phyloP scores from a whole-genome alignment of 2,113 vertebrate genomes.

The Phrynosoma platyrhinos region DNA sequence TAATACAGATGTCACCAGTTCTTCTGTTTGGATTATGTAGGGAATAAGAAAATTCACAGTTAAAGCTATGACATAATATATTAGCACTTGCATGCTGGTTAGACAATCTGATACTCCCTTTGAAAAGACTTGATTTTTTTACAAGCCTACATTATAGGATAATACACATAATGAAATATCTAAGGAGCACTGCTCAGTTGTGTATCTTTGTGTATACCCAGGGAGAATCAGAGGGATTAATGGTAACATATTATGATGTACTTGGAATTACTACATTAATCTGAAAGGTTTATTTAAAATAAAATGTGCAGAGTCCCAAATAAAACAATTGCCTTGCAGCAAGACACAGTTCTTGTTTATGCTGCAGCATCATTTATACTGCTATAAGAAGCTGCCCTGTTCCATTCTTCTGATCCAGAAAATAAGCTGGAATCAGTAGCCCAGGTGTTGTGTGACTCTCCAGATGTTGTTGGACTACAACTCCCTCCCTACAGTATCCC shows the following conservation, averaged over 20 bases:
- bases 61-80: background rate
- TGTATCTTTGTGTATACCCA: background rate
- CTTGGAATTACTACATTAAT: slow-evolving; percentile 18
- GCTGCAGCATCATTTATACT: background rate
- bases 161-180: background rate
- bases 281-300: slow-evolving; percentile 5
- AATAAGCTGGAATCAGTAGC: background rate
- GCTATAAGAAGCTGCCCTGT: background rate
- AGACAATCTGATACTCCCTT: slow-evolving; percentile 13
- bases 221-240: background rate
- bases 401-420: too few relatives aligned
- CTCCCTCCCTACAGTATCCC: too few relatives aligned
- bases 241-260: background rate
- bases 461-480: too few relatives aligned
- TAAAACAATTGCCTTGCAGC: background rate
- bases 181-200: slow-evolving; percentile 10
- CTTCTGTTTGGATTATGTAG: slow-evolving; percentile 19
- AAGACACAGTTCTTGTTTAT: background rate
- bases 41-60: slow-evolving; percentile 1
- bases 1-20: slow-evolving; percentile 24
- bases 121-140: slow-evolving; percentile 6
- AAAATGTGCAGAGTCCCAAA: background rate
- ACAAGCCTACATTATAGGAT: background rate
- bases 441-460: too few relatives aligned
- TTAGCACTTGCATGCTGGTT: background rate